These are phyloP conservation scores for Acleris holmiana DNA, from an alignment of 2,888 invertebrate species.

Conservation along the genomic window DNA sequence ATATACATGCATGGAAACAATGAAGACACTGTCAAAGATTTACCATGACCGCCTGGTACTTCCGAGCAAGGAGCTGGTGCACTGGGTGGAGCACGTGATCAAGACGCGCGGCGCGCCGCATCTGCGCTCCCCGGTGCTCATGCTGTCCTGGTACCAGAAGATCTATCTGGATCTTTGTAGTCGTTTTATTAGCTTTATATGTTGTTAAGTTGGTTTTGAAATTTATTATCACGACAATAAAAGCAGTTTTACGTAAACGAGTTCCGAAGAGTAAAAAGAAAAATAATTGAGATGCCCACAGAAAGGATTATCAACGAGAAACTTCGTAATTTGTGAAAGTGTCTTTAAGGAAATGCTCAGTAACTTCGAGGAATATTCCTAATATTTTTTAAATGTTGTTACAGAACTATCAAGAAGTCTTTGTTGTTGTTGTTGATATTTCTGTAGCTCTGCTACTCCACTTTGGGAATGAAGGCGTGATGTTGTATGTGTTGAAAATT, in stretches of 20 bases:
- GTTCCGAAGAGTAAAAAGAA: slow-evolving; percentile 3
- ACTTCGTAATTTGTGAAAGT: too few relatives aligned
- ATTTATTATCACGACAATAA: slow-evolving; percentile 8
- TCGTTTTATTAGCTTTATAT: slow-evolving; percentile 11
- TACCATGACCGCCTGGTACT: slow-evolving; percentile 75
- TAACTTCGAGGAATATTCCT: too few relatives aligned
- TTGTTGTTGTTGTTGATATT: too few relatives aligned
- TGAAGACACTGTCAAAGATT: slow-evolving; percentile 51
- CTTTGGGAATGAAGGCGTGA: too few relatives aligned
- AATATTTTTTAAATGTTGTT: too few relatives aligned
- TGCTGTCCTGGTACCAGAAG: slow-evolving; percentile 56
- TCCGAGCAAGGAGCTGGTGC: slow-evolving; percentile 85
- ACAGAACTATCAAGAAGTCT: too few relatives aligned
- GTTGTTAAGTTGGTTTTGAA: slow-evolving; percentile 4
- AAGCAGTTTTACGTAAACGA: not conserved
- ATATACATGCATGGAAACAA: slow-evolving; percentile 14
- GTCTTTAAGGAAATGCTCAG: too few relatives aligned
- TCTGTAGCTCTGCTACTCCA: too few relatives aligned
- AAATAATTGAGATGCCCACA: not conserved
- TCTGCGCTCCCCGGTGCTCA: slow-evolving; percentile 57
- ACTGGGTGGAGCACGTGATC: slow-evolving; percentile 88
- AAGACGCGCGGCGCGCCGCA: slow-evolving; percentile 82
- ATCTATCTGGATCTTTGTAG: slow-evolving; percentile 46
- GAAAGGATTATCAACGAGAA: too few relatives aligned
- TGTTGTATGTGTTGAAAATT: too few relatives aligned